Percentiles rank a stretch among this genome's conserved stretches.
These are phyloP conservation scores for Anthophora plumipes DNA, from an alignment of 2,888 invertebrate species.

Conservation along the genomic window DNA sequence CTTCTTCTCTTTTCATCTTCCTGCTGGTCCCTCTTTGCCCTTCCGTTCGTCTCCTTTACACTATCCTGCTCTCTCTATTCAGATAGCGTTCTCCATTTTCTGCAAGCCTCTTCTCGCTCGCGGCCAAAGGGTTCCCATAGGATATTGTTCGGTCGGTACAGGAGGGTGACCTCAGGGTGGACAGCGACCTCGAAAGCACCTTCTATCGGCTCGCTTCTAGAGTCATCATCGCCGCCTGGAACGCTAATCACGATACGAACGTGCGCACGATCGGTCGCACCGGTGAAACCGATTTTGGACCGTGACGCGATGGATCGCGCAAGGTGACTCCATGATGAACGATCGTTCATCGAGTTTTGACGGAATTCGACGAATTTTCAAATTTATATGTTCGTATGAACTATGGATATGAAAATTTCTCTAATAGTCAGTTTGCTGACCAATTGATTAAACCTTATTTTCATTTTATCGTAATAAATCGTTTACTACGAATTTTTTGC, in stretches of 20 bases:
- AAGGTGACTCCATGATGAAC: not conserved
- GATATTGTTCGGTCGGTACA: conserved; percentile 72
- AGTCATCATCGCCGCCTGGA: conserved; percentile 57
- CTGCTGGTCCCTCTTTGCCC: conserved; percentile 20
- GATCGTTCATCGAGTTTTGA: not conserved
- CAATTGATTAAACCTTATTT: too few species aligned
- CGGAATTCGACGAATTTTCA: not conserved
- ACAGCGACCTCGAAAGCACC: conserved; percentile 74
- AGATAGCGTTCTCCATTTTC: conserved; percentile 45
- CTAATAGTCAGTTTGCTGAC: too few species aligned
- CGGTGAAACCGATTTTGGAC: conserved; percentile 19
- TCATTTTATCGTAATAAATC: too few species aligned
- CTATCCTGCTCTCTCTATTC: conserved; percentile 37
- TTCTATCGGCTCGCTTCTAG: conserved; percentile 63
- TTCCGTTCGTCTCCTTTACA: conserved; percentile 30
- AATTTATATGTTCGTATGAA: too few species aligned
- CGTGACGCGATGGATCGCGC: not conserved
- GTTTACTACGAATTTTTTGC: too few species aligned
- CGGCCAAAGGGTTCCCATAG: conserved; percentile 74
- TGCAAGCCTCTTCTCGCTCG: conserved; percentile 50
- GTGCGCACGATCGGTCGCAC: not conserved
- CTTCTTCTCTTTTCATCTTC: conserved; percentile 34
- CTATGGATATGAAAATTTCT: too few species aligned
- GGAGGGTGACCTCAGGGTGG: conserved; percentile 74
- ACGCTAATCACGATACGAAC: conserved; percentile 59